A percentile compares a stretch with the other conserved stretches of the same genome.
Conservation (phyloP, 1,140 invertebrate genomes). For the Limonius californicus region DNA sequence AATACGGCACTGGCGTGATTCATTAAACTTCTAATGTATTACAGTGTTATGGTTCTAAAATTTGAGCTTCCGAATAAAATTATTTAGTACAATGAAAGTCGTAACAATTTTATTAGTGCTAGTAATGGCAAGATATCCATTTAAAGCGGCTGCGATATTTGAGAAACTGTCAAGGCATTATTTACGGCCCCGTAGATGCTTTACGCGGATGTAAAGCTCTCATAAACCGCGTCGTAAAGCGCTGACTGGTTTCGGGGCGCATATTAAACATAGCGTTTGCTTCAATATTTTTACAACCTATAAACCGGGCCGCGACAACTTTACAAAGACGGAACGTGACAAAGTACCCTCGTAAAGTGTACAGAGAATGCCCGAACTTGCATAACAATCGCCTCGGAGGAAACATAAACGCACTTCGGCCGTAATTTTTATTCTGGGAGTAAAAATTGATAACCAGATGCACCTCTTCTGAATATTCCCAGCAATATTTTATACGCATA, state of each 20-base stretch:
- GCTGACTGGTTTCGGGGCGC: slow-evolving; percentile 21
- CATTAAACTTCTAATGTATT: too few relatives aligned
- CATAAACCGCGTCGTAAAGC: slow-evolving; percentile 25
- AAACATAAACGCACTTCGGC: background rate
- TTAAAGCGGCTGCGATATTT: slow-evolving; percentile 11
- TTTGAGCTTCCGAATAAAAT: background rate
- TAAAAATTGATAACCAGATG: too few relatives aligned
- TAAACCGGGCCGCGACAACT: slow-evolving; percentile 21
- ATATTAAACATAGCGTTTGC: slow-evolving; percentile 25
- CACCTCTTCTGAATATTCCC: too few relatives aligned
- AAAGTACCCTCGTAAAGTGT: slow-evolving; percentile 15
- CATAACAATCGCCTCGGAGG: background rate
- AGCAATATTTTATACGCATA: too few relatives aligned
- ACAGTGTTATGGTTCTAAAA: background rate
- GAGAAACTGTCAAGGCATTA: slow-evolving; percentile 23
- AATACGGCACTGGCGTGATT: too few relatives aligned
- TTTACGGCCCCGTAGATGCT: slow-evolving; percentile 24
- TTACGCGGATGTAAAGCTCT: slow-evolving; percentile 26
- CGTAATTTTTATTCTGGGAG: background rate
- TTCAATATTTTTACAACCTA: slow-evolving; percentile 26
- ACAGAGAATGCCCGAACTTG: background rate
- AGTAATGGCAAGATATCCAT: too few relatives aligned
- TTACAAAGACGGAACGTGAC: slow-evolving; percentile 29
- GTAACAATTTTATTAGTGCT: too few relatives aligned
- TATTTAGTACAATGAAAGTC: too few relatives aligned